phyloP scores from a whole-genome alignment of 2,888 invertebrate species.

The Lamellibrachia satsuma region DNA sequence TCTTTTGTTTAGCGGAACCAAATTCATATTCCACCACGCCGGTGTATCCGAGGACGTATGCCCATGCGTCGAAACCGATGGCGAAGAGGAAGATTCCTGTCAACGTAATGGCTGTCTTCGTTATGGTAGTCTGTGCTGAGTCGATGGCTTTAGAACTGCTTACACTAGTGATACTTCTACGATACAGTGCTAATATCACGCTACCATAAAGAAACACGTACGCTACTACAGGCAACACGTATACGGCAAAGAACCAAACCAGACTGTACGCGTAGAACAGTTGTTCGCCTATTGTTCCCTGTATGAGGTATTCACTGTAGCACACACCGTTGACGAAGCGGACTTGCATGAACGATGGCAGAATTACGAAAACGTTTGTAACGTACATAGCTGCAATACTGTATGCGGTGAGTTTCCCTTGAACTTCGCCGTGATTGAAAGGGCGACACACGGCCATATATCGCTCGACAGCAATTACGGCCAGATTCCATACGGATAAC shows the following conservation, averaged over 20 bases:
- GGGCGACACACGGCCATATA: slow-evolving; percentile 36
- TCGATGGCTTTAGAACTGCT: background rate
- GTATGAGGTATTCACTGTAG: background rate
- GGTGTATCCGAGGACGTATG: slow-evolving; percentile 22
- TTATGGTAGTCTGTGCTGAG: slow-evolving; percentile 18
- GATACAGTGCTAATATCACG: background rate
- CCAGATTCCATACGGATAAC: slow-evolving; percentile 38
- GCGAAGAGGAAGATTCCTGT: slow-evolving; percentile 20
- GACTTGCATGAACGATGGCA: slow-evolving; percentile 1
- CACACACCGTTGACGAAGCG: background rate
- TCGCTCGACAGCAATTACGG: slow-evolving; percentile 35
- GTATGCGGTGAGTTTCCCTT: background rate
- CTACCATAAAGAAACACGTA: slow-evolving; percentile 23
- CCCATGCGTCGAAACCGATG: slow-evolving; percentile 24
- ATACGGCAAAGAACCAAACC: slow-evolving; percentile 17
- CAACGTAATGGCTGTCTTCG: slow-evolving; percentile 21
- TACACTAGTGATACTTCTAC: background rate
- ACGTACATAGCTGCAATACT: background rate
- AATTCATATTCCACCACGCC: slow-evolving; percentile 21
- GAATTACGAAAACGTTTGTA: background rate
- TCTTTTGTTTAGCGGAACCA: slow-evolving; percentile 22
- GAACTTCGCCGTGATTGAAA: slow-evolving; percentile 8
- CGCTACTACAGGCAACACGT: background rate
- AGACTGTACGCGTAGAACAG: background rate
- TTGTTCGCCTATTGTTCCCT: background rate